Evolutionary conservation across 2,888 invertebrate genomes (phyloP).

Genomic region (Heteropelma amictum): DNA sequence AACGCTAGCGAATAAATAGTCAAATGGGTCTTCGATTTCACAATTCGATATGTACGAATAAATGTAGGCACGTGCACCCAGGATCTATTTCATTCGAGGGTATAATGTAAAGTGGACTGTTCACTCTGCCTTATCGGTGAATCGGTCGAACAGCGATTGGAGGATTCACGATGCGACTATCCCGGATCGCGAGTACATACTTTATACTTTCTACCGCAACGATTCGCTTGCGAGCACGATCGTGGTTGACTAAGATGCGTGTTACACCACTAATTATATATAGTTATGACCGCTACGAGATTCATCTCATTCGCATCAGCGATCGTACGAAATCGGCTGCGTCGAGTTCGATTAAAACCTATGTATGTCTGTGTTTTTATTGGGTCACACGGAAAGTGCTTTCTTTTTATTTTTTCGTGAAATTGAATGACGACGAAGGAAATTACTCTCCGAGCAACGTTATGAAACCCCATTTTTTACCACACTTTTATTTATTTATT

Average conservation of each 20-base stretch:
- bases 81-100: constrained; percentile 38
- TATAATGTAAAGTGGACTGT: constrained; percentile 8
- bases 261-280: constrained; percentile 9
- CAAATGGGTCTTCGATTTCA: constrained; percentile 8
- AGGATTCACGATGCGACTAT: constrained; percentile 41
- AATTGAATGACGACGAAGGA: too few species aligned
- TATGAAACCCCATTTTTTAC: too few species aligned
- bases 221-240: constrained; percentile 11
- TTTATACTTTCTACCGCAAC: constrained; percentile 43
- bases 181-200: constrained; percentile 41
- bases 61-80: constrained; percentile 16
- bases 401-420: too few species aligned
- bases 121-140: constrained; percentile 27
- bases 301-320: constrained; percentile 4
- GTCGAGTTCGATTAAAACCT: not conserved
- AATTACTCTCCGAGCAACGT: too few species aligned
- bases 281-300: not conserved
- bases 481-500: too few species aligned
- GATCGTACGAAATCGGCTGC: constrained; percentile 8
- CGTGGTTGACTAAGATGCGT: constrained; percentile 26
- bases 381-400: not conserved
- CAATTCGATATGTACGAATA: not conserved
- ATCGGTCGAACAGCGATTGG: not conserved
- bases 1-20: not conserved
- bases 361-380: too few species aligned